Base-by-base conservation (phyloP, 1,140 invertebrate species). In the Trichonephila clavipes region DNA sequence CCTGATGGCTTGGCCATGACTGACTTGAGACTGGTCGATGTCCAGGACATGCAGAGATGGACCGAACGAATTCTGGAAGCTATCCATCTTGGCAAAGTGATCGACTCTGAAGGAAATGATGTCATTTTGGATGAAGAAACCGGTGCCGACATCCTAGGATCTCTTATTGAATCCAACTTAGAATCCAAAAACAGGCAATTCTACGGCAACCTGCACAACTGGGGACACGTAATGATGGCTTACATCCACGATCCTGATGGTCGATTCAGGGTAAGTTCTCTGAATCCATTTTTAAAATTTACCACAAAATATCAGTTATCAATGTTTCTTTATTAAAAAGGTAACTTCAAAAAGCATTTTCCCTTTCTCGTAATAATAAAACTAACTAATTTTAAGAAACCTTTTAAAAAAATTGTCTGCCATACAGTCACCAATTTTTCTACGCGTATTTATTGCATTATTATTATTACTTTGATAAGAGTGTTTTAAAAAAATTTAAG, bases 241-340 rank as follows among this genome's bases (percentile, higher is more conserved):
- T 97, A 96, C 94, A 96, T 96, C 59, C 97, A 98, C 94, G 97
- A 98, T 95, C 97, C 97, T 1, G 97, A 97, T 95, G 94, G 94
- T 61, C 94, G 95, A 72, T 95, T 96, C 93, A 94, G 94, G 77
- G 95, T 95, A 90, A 88, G 64, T 86, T 40, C 34, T 1, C 34
- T 40, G 34, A 40, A 2, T 40, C 34, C 34, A 1, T 40, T 40
- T 40, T 40, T 1, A 40, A 40, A 40, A 3, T 40, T 40, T 40
- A 40, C 34, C 34, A 40, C 34, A 40, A 40, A 4, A 40, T 40
- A 40, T 2, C 34, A 40, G 1, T 40, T 40, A 40, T 40, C 3
- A 40, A 40, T 40, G 34, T 40, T 40, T 40, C 34, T 40, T 40
- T 2, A 40, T 40, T 40, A 4, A 40, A 40, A 40, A 2, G 4